Evolutionary conservation across 1,140 invertebrate species (phyloP), one percentile per base, ranked within the genome.

Genomic region (Neuroterus valhalla): DNA sequence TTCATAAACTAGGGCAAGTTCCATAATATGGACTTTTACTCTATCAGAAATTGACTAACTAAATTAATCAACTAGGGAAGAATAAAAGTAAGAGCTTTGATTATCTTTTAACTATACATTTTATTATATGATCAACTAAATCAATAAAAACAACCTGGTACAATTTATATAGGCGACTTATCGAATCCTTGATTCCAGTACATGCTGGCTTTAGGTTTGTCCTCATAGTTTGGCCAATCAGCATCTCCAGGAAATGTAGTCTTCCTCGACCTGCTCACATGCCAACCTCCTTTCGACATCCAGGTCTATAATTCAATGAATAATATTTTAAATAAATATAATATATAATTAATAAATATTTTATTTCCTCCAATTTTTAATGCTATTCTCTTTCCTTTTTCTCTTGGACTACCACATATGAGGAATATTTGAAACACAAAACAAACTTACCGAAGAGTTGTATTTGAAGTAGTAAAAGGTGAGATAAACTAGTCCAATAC

Each of bases 391-490:
- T 66, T 66, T 17, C 12, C 55, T 19, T 5, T 50, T 26, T 17
- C 26, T 17, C 19, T 5, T 66, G 21, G 19, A 21, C 1, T 15
- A 1, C 11, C 1, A 17, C 19, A 17, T 66, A 66, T 11, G 10
- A 17, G 5, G 11, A 6, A 62, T 17, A 46, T 6, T 14, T 46
- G 26, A n/a, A 45, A 69, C 21, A 8, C 31, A 45, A 48, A 55
- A 70, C 5, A 1, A 55, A 92, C 93, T 92, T 90, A 95, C 94
- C 87, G 94, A 93, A 74, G 87, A 89, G 88, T 95, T 93, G 82
- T 96, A 96, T 90, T 96, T 96, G 62, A 95, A 93, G 78, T 96
- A 95, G 85, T 96, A 96, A 71, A 91, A 91, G 8, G 77, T 76
- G 62, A 80, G 82, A 80, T 94, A 92, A 15, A 92, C 74, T n/a